phyloP scores from a whole-genome alignment of 92 coral and sea anemone genomes.

The Epizoanthus rinbou region DNA sequence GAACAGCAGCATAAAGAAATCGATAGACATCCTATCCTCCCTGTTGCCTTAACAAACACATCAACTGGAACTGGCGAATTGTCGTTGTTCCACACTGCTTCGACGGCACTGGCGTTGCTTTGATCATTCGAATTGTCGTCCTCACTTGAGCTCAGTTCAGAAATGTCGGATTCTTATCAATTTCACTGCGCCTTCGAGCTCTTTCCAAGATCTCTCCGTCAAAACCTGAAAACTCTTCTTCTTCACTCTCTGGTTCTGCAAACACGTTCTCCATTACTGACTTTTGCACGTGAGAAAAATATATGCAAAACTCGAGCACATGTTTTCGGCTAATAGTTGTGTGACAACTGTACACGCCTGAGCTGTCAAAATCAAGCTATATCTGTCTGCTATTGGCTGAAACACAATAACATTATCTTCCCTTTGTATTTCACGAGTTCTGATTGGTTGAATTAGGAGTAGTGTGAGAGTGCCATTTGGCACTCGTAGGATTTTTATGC shows the following conservation, averaged over 20 bases:
- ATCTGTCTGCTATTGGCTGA: slow-evolving; percentile 47
- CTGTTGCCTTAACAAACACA: slow-evolving; percentile 30
- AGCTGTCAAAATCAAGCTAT: slow-evolving; percentile 24
- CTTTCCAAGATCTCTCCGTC: slow-evolving; percentile 35
- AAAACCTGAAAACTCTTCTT: slow-evolving; percentile 53
- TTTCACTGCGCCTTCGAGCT: background rate
- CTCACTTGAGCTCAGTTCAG: background rate
- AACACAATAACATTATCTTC: slow-evolving; percentile 9
- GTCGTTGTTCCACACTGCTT: slow-evolving; percentile 28
- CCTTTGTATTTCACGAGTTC: slow-evolving; percentile 14
- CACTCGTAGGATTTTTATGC: slow-evolving; percentile 46
- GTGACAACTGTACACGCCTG: slow-evolving; percentile 13
- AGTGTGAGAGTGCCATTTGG: slow-evolving; percentile 52
- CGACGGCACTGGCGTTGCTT: too few species aligned
- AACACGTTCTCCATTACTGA: background rate
- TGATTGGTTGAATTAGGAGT: slow-evolving; percentile 46
- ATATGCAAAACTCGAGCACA: background rate
- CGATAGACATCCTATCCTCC: slow-evolving; percentile 60
- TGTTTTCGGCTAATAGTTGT: slow-evolving; percentile 27
- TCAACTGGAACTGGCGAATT: slow-evolving; percentile 31
- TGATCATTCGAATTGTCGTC: background rate
- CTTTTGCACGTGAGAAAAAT: background rate
- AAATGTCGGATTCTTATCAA: slow-evolving; percentile 49
- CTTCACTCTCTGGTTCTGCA: slow-evolving; percentile 33
- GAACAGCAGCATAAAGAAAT: slow-evolving; percentile 46